These are phyloP conservation scores for Pithys albifrons DNA, from an alignment of 2,113 vertebrate species.

Conservation along the genomic window DNA sequence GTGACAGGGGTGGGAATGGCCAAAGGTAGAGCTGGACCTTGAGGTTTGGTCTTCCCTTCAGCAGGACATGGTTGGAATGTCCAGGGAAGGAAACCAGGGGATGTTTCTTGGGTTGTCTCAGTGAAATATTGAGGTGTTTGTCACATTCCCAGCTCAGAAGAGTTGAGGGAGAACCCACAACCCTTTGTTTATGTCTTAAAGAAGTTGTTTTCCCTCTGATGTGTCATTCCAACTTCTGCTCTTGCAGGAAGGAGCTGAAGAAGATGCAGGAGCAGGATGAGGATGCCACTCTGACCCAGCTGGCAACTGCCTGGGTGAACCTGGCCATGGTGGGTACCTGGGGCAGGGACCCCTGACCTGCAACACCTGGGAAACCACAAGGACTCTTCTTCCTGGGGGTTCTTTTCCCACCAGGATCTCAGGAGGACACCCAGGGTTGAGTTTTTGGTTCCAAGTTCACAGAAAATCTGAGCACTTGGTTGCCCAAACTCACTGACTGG, in stretches of 20 bases:
- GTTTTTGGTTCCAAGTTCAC: background rate
- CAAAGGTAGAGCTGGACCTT: background rate
- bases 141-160: accelerated
- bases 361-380: accelerated
- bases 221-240: background rate
- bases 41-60: too few relatives aligned
- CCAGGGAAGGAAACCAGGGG: background rate
- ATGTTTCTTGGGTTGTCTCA: background rate
- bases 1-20: background rate
- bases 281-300: constrained; percentile 92
- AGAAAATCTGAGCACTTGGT: background rate
- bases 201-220: background rate
- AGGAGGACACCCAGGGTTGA: background rate
- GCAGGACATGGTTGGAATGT: background rate
- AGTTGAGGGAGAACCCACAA: accelerated
- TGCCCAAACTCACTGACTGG: background rate
- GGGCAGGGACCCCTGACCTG: accelerated
- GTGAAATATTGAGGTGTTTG: background rate
- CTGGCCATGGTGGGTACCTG: constrained; percentile 82
- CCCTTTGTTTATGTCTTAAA: accelerated
- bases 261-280: constrained; percentile 98
- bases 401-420: background rate
- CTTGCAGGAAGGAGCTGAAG: constrained; percentile 91
- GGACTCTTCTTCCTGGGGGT: accelerated
- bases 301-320: constrained; percentile 94